Percentiles rank a stretch among this genome's conserved stretches.
phyloP scores from a whole-genome alignment of 2,888 invertebrate genomes.

The Mesochorus sp. region DNA sequence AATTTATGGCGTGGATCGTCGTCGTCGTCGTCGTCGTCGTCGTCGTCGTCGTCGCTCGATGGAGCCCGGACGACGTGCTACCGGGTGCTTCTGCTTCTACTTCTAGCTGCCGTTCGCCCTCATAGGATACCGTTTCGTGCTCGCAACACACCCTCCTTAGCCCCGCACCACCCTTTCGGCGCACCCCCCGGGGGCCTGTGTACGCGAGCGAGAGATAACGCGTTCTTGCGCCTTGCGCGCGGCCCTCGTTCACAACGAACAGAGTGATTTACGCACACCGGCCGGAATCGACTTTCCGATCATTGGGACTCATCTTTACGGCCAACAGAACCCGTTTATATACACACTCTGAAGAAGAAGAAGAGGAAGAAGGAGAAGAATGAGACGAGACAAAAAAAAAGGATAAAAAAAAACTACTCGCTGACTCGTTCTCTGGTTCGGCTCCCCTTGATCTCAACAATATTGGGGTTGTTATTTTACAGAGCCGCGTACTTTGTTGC shows the following conservation, averaged over 20 bases:
- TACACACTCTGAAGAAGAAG: neutral
- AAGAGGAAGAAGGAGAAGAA: neutral
- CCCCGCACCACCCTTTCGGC: conserved; percentile 31
- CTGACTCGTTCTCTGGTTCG: neutral
- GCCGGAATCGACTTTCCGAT: conserved; percentile 54
- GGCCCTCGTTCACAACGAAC: conserved; percentile 50
- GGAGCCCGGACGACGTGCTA: conserved; percentile 69
- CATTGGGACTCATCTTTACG: conserved; percentile 56
- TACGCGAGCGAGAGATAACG: conserved; percentile 67
- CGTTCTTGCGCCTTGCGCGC: conserved; percentile 63
- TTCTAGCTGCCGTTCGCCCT: conserved; percentile 54
- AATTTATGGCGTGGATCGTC: conserved; percentile 82
- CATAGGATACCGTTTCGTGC: conserved; percentile 53
- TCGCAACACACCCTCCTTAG: conserved; percentile 61
- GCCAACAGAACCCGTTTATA: conserved; percentile 40
- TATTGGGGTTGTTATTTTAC: conserved; percentile 6
- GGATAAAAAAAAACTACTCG: neutral
- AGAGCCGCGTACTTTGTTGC: neutral
- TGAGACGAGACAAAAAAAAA: neutral
- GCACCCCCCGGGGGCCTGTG: conserved; percentile 65
- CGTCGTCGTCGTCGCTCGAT: conserved; percentile 64
- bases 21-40: conserved; percentile 67
- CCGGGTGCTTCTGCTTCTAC: conserved; percentile 55
- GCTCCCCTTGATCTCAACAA: conserved; percentile 6
- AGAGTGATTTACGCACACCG: conserved; percentile 53